Evolutionary conservation across 2,113 vertebrate genomes (phyloP).

Genomic region (Hystrix cristata): DNA sequence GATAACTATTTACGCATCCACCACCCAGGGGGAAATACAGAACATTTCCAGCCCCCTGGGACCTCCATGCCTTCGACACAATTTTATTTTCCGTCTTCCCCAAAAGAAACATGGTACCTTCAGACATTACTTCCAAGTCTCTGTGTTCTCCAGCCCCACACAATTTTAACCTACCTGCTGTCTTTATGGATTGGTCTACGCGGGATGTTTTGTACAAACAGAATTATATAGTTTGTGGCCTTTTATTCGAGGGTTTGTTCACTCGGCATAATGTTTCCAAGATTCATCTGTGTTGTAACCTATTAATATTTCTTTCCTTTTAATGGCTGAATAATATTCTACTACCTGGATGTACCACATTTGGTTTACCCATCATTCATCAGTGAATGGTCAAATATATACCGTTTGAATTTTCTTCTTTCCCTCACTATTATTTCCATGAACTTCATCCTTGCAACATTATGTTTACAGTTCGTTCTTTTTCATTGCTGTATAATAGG

Average conservation of each 20-base stretch:
- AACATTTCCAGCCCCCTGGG: neutral
- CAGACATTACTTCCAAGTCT: no score
- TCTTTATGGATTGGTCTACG: neutral
- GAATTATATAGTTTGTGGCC: fast-evolving
- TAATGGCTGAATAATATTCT: neutral
- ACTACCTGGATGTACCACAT: no score
- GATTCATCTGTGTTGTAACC: no score
- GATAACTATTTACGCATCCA: neutral
- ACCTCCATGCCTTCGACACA: no score
- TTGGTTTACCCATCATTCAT: neutral
- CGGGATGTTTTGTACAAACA: no score
- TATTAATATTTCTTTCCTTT: neutral
- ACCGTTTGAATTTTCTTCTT: neutral
- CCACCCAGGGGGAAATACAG: neutral
- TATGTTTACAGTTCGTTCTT: fast-evolving
- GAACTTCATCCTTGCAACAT: fast-evolving
- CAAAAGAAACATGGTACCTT: neutral
- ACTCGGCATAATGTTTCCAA: no score
- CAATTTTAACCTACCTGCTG: neutral
- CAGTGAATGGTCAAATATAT: fast-evolving
- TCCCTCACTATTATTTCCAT: neutral
- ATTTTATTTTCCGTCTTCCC: neutral
- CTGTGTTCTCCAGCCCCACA: neutral
- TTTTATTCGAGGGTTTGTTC: neutral
- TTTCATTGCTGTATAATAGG: neutral